Base-by-base conservation (phyloP, 2,888 invertebrate genomes). In the Scaptomyza reducta region DNA sequence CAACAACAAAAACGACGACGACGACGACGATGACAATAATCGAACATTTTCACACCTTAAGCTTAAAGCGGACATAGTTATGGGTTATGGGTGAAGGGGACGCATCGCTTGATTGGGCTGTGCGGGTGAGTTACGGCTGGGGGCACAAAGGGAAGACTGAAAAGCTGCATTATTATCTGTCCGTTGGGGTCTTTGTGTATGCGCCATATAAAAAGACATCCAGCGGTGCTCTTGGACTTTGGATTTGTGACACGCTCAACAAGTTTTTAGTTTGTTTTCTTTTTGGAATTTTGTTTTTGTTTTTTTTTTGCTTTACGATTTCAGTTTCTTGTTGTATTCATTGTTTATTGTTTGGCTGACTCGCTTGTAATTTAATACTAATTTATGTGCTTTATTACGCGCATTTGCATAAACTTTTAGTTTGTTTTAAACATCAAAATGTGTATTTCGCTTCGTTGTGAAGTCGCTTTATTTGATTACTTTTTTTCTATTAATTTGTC, bases 21-120 rank as follows among this genome's bases (percentile, higher is more conserved):
- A 69, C 54, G 67, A 57, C 51, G 67, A 77, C 68, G 84, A 76
- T 80, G 88, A 88, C 87, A 89, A 89, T 88, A 88, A 89, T 88
- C 88, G 86, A 89, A 88, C 82, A 89, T 86, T 88, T 89, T 89
- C 88, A 89, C 88, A 89, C 89, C 89, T 89, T 72, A 66, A 88
- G 89, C 88, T 89, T 89, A 88, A 84, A 74, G 77, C 73, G 63
- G 46, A 60, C 74, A 69, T 67, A 69, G 78, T 61, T 61, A 45
- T 51, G 61, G 67, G 50, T 44, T 49, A 41, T 47, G 42, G 18
- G 18, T 40, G 35, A 10, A 7, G 42, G 35, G 55, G 14, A 35
- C 6, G 68, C 46, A 42, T 35, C 58, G 41, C 40, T 62, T 60
- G 72, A 55, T 50, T 56, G 47, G 33, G 14, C 50, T 14, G 11